phyloP scores from a whole-genome alignment of 1,140 invertebrate genomes.

The Nylanderia fulva region DNA sequence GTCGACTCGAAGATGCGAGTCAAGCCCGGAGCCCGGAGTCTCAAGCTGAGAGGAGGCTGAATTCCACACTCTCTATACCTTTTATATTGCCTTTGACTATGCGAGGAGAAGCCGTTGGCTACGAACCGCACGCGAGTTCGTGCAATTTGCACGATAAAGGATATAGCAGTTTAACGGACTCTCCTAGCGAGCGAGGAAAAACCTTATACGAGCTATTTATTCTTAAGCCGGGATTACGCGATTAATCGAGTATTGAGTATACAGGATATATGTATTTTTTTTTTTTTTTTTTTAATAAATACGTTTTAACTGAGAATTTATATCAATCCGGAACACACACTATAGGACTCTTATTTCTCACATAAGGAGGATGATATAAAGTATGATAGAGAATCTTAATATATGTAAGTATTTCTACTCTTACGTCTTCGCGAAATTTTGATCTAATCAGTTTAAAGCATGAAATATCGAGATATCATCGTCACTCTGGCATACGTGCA shows the following conservation, averaged over 20 bases:
- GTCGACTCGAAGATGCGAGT: slow-evolving; percentile 71
- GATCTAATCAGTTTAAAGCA: not conserved
- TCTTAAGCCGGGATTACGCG: not conserved
- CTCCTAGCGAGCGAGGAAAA: not conserved
- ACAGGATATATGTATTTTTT: not conserved
- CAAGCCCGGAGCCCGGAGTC: slow-evolving; percentile 69
- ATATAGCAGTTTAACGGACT: slow-evolving; percentile 1
- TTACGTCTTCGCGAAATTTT: not conserved
- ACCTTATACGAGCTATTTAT: slow-evolving; percentile 6
- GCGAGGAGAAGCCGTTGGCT: slow-evolving; percentile 78
- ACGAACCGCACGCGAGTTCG: slow-evolving; percentile 75
- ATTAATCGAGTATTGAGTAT: not conserved
- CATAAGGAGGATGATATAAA: too few species aligned
- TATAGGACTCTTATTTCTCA: too few species aligned
- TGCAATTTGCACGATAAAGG: slow-evolving; percentile 42
- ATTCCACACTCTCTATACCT: slow-evolving; percentile 83
- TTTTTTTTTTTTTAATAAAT: not conserved
- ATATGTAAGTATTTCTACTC: too few species aligned
- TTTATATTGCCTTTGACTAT: slow-evolving; percentile 82
- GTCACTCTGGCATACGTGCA: not conserved
- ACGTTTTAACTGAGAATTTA: not conserved
- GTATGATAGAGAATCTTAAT: too few species aligned
- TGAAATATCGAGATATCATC: not conserved
- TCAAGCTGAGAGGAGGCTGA: slow-evolving; percentile 84
- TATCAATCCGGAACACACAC: not conserved